These are phyloP conservation scores for Dromococcyx pavoninus DNA, from an alignment of 2,797 vertebrate genomes.

Conservation along the genomic window DNA sequence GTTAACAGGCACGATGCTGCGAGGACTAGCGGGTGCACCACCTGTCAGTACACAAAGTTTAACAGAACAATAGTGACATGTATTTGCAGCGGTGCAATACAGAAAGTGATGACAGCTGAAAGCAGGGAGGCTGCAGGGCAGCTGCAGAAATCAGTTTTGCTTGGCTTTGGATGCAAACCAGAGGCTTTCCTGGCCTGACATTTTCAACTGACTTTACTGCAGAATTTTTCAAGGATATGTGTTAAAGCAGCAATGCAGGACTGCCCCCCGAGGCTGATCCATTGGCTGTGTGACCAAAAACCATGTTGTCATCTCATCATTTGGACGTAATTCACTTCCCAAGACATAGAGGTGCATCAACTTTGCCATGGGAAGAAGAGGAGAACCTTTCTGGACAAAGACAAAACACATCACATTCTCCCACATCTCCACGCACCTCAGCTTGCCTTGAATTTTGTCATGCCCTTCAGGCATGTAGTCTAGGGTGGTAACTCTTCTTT, in stretches of 20 bases:
- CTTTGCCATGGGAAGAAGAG: neutral
- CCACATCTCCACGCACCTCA: neutral
- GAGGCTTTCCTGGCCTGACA: neutral
- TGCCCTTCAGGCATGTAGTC: neutral
- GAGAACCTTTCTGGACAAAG: neutral
- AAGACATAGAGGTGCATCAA: neutral
- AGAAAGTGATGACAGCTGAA: neutral
- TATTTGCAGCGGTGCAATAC: neutral
- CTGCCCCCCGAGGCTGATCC: neutral
- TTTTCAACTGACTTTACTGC: neutral
- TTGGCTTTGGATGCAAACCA: neutral
- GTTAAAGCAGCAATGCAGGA: neutral
- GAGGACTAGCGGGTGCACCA: neutral
- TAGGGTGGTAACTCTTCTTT: neutral
- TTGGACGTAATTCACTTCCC: neutral
- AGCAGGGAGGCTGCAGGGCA: neutral
- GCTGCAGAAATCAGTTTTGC: neutral
- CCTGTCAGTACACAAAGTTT: neutral
- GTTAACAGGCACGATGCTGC: accelerated
- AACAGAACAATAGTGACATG: neutral
- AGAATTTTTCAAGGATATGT: neutral
- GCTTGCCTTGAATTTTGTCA: neutral
- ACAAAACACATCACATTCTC: neutral
- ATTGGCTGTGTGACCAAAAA: neutral
- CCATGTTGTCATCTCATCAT: neutral